phyloP scores from a whole-genome alignment of 2,113 vertebrate genomes.

The Theristicus caerulescens region DNA sequence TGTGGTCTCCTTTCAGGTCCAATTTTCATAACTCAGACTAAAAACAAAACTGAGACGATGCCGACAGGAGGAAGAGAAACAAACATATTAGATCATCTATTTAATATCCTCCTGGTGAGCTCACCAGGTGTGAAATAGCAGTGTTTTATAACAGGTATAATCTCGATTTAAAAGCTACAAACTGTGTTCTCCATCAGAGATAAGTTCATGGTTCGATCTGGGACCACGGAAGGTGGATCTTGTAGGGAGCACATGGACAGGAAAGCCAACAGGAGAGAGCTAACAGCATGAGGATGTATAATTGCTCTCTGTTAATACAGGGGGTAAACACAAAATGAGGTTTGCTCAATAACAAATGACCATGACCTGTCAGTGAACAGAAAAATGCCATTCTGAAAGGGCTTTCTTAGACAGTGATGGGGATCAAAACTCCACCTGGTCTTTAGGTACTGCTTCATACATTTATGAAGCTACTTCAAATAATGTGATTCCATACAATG shows the following conservation, averaged over 20 bases:
- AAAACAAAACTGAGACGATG: conserved; percentile 29
- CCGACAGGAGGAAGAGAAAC: conserved; percentile 16
- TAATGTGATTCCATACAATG: not conserved
- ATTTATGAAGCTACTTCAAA: not conserved
- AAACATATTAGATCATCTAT: conserved; percentile 35
- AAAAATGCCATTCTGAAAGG: not conserved
- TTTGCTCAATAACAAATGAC: not conserved
- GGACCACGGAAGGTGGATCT: not conserved
- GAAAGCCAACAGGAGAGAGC: not conserved
- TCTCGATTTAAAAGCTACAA: not conserved
- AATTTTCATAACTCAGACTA: conserved; percentile 37
- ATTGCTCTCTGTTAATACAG: not conserved
- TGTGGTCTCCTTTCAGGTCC: not conserved
- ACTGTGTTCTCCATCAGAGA: not conserved
- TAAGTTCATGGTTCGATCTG: not conserved
- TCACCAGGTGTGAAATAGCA: conserved; percentile 13
- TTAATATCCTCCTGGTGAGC: conserved; percentile 36
- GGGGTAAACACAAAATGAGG: not conserved
- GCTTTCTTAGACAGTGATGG: not conserved
- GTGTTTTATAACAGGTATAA: conserved; percentile 7
- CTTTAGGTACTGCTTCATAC: not conserved
- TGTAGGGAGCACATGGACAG: not conserved
- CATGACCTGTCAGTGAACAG: not conserved
- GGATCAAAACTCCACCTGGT: not conserved
- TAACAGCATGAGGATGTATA: not conserved